Percentiles rank a stretch among this genome's conserved stretches.
phyloP scores from a whole-genome alignment of 2,113 vertebrate genomes.

The Orientallactaga bullata region DNA sequence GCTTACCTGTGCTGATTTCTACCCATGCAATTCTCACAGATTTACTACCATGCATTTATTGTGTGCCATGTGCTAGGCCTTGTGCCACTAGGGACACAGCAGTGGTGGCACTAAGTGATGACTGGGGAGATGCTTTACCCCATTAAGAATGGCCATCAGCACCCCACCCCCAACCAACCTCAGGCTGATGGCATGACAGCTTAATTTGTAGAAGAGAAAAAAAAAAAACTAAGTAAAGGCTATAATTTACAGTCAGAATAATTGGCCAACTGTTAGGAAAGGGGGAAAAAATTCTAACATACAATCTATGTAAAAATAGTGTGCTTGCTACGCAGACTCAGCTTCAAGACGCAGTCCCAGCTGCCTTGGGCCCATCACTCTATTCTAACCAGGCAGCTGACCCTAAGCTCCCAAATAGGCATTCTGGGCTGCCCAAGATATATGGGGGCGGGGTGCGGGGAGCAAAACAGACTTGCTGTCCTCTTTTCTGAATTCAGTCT shows the following conservation, averaged over 20 bases:
- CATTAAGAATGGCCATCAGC: slow-evolving; percentile 46
- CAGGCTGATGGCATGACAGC: slow-evolving; percentile 74
- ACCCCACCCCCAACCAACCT: slow-evolving; percentile 55
- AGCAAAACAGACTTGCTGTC: slow-evolving; percentile 22
- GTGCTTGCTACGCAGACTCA: slow-evolving; percentile 68
- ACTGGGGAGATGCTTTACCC: slow-evolving; percentile 34
- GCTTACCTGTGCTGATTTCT: not conserved
- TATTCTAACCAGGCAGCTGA: slow-evolving; percentile 67
- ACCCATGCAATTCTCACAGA: not conserved
- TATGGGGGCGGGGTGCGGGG: not conserved
- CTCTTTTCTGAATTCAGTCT: slow-evolving; percentile 51
- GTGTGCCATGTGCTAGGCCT: slow-evolving; percentile 12
- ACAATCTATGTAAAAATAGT: slow-evolving; percentile 82
- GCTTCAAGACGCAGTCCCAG: slow-evolving; percentile 57
- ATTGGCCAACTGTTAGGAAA: slow-evolving; percentile 80
- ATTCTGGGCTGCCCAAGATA: slow-evolving; percentile 8
- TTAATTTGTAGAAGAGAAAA: slow-evolving; percentile 78
- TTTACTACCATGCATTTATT: slow-evolving; percentile 49
- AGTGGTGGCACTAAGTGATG: not conserved
- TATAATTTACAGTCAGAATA: slow-evolving; percentile 82
- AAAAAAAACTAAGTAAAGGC: slow-evolving; percentile 74
- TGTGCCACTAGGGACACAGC: slow-evolving; percentile 24
- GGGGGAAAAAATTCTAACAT: slow-evolving; percentile 63
- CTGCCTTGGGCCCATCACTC: slow-evolving; percentile 47
- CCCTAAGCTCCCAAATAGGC: slow-evolving; percentile 49